Evolutionary conservation across 2,888 invertebrate genomes (phyloP), one percentile per base, ranked within the genome.

Genomic region (Lacanobia oleracea): DNA sequence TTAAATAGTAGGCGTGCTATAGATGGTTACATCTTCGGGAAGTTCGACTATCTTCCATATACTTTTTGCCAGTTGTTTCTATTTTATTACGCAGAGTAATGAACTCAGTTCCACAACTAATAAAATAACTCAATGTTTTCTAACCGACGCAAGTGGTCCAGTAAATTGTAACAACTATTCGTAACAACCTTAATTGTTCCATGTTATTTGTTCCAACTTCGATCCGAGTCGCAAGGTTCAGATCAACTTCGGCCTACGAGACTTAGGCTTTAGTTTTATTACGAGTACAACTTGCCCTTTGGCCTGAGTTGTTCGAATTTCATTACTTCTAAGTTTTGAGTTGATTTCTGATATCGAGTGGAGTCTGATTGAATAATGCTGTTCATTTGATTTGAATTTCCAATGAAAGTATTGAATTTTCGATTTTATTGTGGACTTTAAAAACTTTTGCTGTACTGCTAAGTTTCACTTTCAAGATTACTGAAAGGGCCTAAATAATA

Each of bases 171-270:
- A 23, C 79, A 27, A 14, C 27, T 53, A n/a, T n/a, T n/a, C n/a
- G n/a, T n/a, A 73, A 71, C 59, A 59, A 71, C 51, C 51, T 48
- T 53, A 74, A 74, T 78, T 78, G 71, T 45, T 59, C 37, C 18
- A 45, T 23, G 45, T 74, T 74, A 71, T 74, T 78, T 71, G 51
- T 78, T 71, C 72, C 43, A 37, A 51, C 51, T 77, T n/a, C 57
- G 21, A 57, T 51, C 48, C 14, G 16, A 69, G 45, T 51, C 27
- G 3, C 21, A 69, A 77, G 78, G 78, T 51, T 50, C 37, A 37
- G 14, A 2, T 51, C 14, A 3, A 69, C 18, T 70, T 77, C 37
- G 72, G 2, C 56, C 4, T 57, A 12, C 33, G 37, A 51, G 43
- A 73, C 70, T 73, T 59, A 51, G 54, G 8, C 10, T 14, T 45